Base-by-base conservation (phyloP, 1,140 invertebrate species). In the Ceratosolen solmsi region DNA sequence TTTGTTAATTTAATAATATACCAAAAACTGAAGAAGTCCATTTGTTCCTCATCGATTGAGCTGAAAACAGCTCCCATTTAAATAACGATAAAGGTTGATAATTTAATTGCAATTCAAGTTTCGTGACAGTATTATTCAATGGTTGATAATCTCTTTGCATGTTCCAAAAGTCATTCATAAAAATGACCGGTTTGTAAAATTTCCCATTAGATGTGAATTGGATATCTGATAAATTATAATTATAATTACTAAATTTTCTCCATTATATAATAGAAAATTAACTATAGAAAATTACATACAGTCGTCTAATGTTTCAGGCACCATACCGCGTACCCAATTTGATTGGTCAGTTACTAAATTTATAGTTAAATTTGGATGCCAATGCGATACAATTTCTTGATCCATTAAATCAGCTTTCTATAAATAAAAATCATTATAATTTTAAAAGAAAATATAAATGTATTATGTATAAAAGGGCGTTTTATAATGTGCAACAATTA, bases 91-190 rank as follows among this genome's bases (percentile, higher is more conserved):
- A 89, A 3, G 99, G 99, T 88, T 98, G 96, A 90, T 95, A 99
- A n/a, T 96, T 99, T 77, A 99, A 86, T 63, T 94, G 92, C 15
- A 97, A 90, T 68, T 94, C 92, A 9, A 96, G 90, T 89, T 94
- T 94, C 86, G 94, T 93, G 22, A 95, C 92, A 15, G 96, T 97
- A 58, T 96, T 92, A 91, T 99, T 99, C 58, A 99, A 95, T 1
- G 98, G 98, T 83, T 95, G 94, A 93, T 99, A 99, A 87, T 99
- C 99, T 84, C 96, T 93, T 88, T 97, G 94, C 92, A 99, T 95
- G 90, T 99, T 99, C 99, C 99, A 99, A 90, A 99, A 99, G 86
- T 99, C 98, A 93, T 99, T 99, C 30, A 97, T 93, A 89, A 96
- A 99, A n/a, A 99, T 88, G 46, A 99, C 96, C 38, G 99, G 99